phyloP scores from a whole-genome alignment of 2,113 vertebrate species.

The Notothenia coriiceps region DNA sequence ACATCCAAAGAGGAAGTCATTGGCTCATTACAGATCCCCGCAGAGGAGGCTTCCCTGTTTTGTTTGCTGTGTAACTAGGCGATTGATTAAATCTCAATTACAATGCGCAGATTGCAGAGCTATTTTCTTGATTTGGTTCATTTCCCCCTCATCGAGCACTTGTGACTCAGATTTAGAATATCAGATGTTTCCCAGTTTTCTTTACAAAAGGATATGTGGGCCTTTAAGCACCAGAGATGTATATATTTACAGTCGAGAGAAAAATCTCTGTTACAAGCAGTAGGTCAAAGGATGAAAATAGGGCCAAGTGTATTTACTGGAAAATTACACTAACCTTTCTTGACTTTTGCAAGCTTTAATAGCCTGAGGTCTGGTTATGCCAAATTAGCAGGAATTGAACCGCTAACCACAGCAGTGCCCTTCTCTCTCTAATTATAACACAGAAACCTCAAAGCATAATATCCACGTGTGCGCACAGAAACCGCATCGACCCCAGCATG shows the following conservation, averaged over 20 bases:
- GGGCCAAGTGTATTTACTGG: background rate
- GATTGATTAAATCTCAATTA: slow-evolving; percentile 43
- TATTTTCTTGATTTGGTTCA: background rate
- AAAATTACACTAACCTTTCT: background rate
- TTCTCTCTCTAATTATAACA: slow-evolving; percentile 1
- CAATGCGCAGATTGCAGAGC: background rate
- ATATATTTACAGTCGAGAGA: background rate
- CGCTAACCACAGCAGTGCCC: background rate
- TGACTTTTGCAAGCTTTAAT: background rate
- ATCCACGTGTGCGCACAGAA: background rate
- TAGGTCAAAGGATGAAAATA: background rate
- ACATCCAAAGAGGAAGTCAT: slow-evolving; percentile 26
- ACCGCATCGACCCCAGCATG: background rate
- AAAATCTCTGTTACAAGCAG: background rate
- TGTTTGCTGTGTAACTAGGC: slow-evolving; percentile 33
- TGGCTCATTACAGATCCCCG: slow-evolving; percentile 36
- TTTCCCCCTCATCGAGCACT: background rate
- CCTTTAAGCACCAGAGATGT: background rate
- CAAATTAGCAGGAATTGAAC: slow-evolving; percentile 43
- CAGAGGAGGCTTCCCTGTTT: slow-evolving; percentile 24
- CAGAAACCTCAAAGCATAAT: background rate
- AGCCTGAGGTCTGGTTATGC: background rate
- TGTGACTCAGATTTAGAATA: background rate
- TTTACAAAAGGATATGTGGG: no score
- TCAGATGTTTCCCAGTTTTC: background rate